Evolutionary conservation across 2,797 vertebrate species (phyloP), one percentile per base, ranked within the genome.

Genomic region (Borostomias antarcticus): DNA sequence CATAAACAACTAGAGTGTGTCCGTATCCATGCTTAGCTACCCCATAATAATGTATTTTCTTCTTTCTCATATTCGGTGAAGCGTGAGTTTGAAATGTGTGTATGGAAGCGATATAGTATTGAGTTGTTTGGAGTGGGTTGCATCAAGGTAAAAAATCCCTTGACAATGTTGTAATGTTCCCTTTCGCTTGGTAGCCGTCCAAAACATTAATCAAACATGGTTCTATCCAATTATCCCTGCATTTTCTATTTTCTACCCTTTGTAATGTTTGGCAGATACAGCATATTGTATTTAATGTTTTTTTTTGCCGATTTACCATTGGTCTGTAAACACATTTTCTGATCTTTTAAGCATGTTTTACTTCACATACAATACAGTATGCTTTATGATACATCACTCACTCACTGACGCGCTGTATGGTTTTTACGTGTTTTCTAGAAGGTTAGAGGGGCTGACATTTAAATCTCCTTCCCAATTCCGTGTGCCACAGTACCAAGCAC

Each of bases 1-100:
- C 73, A 63, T 69, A 70, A 47, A 73, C 58, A 69, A 28, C 15
- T 35, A 29, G 21, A n/a, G 33, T n/a, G 40, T n/a, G 17, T n/a
- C 40, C 40, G n/a, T 45, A 17, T 45, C 40, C 40, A 15, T 13
- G 40, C n/a, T n/a, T 45, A 45, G 1, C 15, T 45, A 4, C 15
- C 40, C 40, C 40, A 45, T 17, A 45, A 45, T 17, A n/a, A n/a
- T n/a, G 40, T 5, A n/a, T 4, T 45, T 17, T 6, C 15, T 17
- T n/a, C 40, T 45, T 5, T 45, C 4, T 37, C 2, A 17, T 45
- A 13, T 2, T 17, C n/a, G 40, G 4, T n/a, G 40, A n/a, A n/a
- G 40, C n/a, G 40, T 6, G 3, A n/a, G 15, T 45, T 45, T 45
- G 40, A 45, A 43, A 43, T 43, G 40, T 43, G 40, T 43, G 15